Evolutionary conservation across 2,113 vertebrate genomes (phyloP).

Genomic region (Tragelaphus buxtoni): DNA sequence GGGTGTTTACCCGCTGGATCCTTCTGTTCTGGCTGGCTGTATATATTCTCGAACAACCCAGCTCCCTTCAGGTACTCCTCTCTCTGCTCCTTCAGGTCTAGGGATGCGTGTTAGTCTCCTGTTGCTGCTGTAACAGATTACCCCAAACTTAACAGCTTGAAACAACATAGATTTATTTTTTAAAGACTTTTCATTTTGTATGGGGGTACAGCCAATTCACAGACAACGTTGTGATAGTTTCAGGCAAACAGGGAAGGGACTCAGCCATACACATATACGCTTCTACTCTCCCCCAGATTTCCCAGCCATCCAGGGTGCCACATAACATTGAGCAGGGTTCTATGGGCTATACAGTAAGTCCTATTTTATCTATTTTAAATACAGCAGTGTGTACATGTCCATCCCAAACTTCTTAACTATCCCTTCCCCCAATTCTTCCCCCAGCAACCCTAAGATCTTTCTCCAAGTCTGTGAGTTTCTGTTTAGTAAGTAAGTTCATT

Average conservation of each 20-base stretch:
- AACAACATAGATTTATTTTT: not conserved
- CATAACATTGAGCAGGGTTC: not conserved
- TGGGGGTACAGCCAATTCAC: not conserved
- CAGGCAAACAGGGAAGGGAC: not conserved
- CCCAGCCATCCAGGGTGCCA: not conserved
- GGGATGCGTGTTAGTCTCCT: not conserved
- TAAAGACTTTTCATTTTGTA: not conserved
- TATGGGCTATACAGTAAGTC: not conserved
- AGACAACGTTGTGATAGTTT: not conserved
- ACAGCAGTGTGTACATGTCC: not conserved
- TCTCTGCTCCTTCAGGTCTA: not conserved
- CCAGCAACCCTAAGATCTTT: not conserved
- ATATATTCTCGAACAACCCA: accelerated
- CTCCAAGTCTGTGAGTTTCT: not conserved
- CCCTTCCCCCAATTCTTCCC: not conserved
- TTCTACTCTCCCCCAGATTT: not conserved
- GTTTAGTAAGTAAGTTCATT: not conserved
- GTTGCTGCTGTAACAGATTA: not conserved
- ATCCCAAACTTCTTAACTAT: not conserved
- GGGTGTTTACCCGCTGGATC: not conserved
- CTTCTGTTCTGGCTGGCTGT: not conserved
- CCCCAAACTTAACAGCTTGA: not conserved
- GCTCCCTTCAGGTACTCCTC: not conserved
- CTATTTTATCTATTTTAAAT: not conserved
- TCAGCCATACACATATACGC: not conserved